Conservation (phyloP, 2,113 vertebrate genomes). For the Apteryx mantelli region DNA sequence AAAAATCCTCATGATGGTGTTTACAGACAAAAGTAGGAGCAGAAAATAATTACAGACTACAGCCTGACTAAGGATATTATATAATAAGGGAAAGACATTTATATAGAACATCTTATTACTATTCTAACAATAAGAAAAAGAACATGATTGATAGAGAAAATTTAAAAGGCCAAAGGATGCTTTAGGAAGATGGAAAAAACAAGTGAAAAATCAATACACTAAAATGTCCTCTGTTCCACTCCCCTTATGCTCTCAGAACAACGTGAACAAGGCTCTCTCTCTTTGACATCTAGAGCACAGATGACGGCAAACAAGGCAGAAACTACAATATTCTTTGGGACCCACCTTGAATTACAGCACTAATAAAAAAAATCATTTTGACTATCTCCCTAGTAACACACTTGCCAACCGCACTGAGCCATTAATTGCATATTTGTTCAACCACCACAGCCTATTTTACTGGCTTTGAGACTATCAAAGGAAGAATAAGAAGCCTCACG, state of each 20-base stretch:
- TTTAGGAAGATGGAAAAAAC: not conserved
- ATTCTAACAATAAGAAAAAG: not conserved
- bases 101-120: not conserved
- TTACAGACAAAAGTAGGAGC: not conserved
- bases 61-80: constrained; percentile 11
- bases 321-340: constrained; percentile 22
- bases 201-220: constrained; percentile 15
- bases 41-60: constrained; percentile 12
- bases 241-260: not conserved
- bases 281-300: not conserved
- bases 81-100: constrained; percentile 11
- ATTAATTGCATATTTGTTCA: constrained; percentile 55
- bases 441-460: not conserved
- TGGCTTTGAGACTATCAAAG: constrained; percentile 39
- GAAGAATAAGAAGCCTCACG: constrained; percentile 31
- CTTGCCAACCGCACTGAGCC: not conserved
- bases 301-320: constrained; percentile 28
- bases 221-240: not conserved
- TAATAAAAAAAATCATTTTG: not conserved
- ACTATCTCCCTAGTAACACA: constrained; percentile 33
- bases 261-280: not conserved
- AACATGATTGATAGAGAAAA: not conserved
- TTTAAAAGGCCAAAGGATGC: constrained; percentile 2
- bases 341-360: constrained; percentile 16
- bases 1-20: not conserved